These are phyloP conservation scores for Aricia agestis DNA, from an alignment of 1,140 invertebrate genomes.

Conservation along the genomic window DNA sequence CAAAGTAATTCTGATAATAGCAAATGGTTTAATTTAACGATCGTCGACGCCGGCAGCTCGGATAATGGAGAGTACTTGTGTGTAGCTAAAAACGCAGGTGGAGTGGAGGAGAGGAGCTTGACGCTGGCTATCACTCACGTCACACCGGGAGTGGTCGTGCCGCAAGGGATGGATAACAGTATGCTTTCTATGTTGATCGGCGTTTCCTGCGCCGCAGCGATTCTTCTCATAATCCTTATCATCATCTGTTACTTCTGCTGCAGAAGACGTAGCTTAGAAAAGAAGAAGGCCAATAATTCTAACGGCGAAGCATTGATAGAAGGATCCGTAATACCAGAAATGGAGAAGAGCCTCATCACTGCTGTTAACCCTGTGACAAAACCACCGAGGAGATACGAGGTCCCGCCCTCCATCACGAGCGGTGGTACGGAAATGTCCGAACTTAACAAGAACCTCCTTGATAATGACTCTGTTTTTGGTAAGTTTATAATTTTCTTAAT, in stretches of 20 bases:
- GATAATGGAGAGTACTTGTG: constrained; percentile 94
- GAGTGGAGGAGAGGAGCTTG: constrained; percentile 85
- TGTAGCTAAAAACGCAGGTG: constrained; percentile 89
- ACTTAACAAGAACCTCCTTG: constrained; percentile 85
- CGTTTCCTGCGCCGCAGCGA: constrained; percentile 72
- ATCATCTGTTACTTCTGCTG: constrained; percentile 83
- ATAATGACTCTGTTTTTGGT: constrained; percentile 84
- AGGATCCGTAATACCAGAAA: constrained; percentile 80
- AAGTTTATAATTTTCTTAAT: constrained; percentile 62
- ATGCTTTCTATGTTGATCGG: constrained; percentile 76
- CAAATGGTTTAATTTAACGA: constrained; percentile 87
- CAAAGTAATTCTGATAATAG: constrained; percentile 58
- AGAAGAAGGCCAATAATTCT: constrained; percentile 77
- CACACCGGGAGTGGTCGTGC: constrained; percentile 61
- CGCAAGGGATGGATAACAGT: constrained; percentile 64
- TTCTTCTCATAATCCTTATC: constrained; percentile 79
- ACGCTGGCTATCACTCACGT: constrained; percentile 78
- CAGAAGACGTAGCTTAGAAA: constrained; percentile 73
- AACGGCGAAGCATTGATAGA: constrained; percentile 79
- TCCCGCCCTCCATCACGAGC: constrained; percentile 80
- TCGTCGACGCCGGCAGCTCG: constrained; percentile 80
- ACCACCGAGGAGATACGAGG: constrained; percentile 83
- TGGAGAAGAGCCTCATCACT: constrained; percentile 87
- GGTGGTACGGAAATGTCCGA: constrained; percentile 86
- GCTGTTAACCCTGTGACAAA: constrained; percentile 89